Conservation (phyloP, 2,797 vertebrate genomes). For the Hypotaenidia okinawae region DNA sequence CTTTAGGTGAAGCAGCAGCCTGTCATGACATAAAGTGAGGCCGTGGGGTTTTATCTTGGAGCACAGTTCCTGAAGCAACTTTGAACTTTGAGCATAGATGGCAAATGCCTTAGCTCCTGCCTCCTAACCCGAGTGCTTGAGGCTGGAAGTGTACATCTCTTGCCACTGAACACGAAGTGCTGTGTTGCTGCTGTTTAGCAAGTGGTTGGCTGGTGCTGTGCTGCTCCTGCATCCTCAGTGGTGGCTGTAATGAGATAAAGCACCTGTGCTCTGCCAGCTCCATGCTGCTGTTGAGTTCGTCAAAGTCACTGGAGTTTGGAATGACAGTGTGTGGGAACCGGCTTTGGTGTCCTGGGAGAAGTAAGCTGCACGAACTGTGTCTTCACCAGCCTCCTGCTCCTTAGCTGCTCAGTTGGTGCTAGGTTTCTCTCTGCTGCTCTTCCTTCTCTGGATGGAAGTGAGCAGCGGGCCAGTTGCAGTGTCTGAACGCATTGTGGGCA, state of each 20-base stretch:
- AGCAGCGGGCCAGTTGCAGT: accelerated
- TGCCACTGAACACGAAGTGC: background rate
- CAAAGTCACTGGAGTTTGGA: background rate
- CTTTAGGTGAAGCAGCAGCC: background rate
- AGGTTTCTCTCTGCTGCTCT: background rate
- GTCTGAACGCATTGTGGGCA: background rate
- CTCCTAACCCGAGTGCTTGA: background rate
- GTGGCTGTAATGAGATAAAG: background rate
- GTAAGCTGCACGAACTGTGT: background rate
- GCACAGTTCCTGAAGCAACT: background rate
- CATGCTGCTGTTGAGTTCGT: background rate
- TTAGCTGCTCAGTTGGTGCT: background rate
- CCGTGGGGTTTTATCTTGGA: background rate
- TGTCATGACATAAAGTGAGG: background rate
- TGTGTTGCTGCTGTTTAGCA: background rate
- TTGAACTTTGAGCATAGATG: background rate
- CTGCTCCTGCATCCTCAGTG: background rate
- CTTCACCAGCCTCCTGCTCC: background rate
- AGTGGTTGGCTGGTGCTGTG: background rate
- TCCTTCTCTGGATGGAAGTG: background rate
- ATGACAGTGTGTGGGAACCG: background rate
- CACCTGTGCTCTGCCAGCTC: background rate
- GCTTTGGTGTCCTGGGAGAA: background rate
- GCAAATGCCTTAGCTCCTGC: background rate
- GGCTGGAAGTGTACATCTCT: background rate